Evolutionary conservation across 2,888 invertebrate genomes (phyloP), one percentile per base, ranked within the genome.

Genomic region (Stenolophus ochropezus): DNA sequence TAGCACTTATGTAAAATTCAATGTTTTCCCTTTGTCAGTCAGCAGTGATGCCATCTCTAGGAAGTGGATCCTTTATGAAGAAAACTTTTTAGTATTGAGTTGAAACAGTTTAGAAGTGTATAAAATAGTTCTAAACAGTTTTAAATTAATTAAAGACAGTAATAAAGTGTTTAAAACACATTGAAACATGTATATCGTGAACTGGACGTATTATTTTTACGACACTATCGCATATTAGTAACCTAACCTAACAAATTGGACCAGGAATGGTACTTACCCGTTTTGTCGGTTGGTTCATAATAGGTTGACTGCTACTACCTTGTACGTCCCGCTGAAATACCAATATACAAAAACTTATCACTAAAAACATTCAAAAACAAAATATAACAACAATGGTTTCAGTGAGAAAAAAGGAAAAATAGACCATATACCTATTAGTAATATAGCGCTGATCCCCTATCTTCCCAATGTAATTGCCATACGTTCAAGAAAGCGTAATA

Each of bases 261-360:
- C n/a, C n/a, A n/a, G n/a, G 8, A 51, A 74, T 42, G 42, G 14
- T 65, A 83, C 89, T 88, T 86, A 88, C 88, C 87, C 86, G 85
- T 85, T 84, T 86, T 84, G 87, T 86, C 78, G 87, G 87, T 84
- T 87, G 88, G 21, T 83, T 83, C 75, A 83, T 83, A 56, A 86
- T 84, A 61, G 87, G 86, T 81, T 86, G 85, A 76, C 85, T 83
- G 85, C 87, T 86, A 82, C 86, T 84, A 83, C 87, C 88, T 83
- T 88, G 88, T 82, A 11, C 33, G 21, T 87, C 87, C 82, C 87
- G 88, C 87, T 88, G 88, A 85, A 88, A 87, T 87, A 11, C 47
- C 83, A 85, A 85, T 85, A 86, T 84, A 86, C 85, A 86, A 85
- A 86, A 86, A 83, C 84, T 86, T 85, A 86, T 85, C 85, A 86